Base-by-base conservation (phyloP, 37 sponge, comb jelly and placozoan species). In the Petrosia ficiformis region DNA sequence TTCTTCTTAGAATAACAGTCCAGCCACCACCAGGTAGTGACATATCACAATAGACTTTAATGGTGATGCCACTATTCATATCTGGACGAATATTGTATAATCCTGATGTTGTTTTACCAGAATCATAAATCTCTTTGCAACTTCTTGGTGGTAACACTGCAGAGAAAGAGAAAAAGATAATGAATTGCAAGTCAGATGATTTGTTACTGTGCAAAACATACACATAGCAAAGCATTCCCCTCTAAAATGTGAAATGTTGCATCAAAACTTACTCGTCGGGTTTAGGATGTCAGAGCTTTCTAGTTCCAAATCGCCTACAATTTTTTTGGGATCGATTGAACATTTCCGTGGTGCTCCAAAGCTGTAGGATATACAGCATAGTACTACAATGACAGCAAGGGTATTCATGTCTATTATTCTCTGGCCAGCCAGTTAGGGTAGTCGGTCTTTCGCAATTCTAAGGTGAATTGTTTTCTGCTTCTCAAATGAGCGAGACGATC, bases 21-120 rank as follows among this genome's bases (percentile, higher is more conserved):
- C 88, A 88, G 3, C 88, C 88, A 30, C 82, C 82, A 37, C 82
- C 87, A 8, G 24, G 43, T 28, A 77, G 35, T 3, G 33, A 32
- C 88, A 88, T 82, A 67, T 88, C 88, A 64, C 88, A 88, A 74
- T 68, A 88, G 0, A 82, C 88, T 28, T 58, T 56, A 3, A 78
- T 74, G 30, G 76, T 77, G 40, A 64, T 57, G 0, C 36, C 52
- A 37, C 67, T 73, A 33, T 69, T 41, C 14, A n/a, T n/a, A n/a
- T n/a, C n/a, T n/a, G 86, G 76, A 21, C 57, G 57, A 0, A 82
- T 54, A 6, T 75, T 42, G 68, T 88, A 88, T 3, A 88, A 67
- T 2, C 88, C 88, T 8, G 70, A 65, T 22, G 35, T 28, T 38
- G 35, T 66, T 64, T 71, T 41, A 3, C 65, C 88, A 72, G 52